Evolutionary conservation across 2,797 vertebrate genomes (phyloP).

Genomic region (Pogoniulus pusillus): DNA sequence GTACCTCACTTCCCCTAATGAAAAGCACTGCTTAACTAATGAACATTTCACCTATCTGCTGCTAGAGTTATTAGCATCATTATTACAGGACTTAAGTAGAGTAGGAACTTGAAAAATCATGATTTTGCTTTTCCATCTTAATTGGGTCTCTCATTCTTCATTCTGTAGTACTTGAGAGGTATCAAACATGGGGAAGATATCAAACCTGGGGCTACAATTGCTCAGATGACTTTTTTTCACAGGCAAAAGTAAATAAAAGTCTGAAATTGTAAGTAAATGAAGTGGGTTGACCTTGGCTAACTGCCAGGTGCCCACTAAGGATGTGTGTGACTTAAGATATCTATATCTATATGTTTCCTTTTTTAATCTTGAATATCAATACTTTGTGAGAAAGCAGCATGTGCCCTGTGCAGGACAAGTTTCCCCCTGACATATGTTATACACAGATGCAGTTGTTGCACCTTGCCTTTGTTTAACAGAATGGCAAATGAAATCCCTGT

Average conservation of each 20-base stretch:
- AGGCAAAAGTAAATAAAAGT: neutral
- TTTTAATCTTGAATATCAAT: no score
- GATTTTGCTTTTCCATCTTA: neutral
- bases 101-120: neutral
- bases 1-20: constrained; percentile 10
- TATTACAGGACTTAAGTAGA: neutral
- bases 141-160: neutral
- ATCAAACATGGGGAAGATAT: neutral
- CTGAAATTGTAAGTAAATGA: neutral
- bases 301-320: no score
- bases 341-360: no score
- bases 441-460: neutral
- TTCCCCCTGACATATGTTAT: constrained; percentile 13
- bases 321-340: no score
- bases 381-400: neutral
- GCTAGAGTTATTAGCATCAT: neutral
- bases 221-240: neutral
- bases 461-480: neutral
- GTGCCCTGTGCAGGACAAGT: neutral
- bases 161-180: neutral
- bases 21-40: constrained; percentile 18
- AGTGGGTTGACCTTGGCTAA: neutral
- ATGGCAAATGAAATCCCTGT: neutral
- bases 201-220: neutral
- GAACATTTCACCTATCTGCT: neutral